phyloP scores from a whole-genome alignment of 2,797 vertebrate genomes.

The Trachurus trachurus region DNA sequence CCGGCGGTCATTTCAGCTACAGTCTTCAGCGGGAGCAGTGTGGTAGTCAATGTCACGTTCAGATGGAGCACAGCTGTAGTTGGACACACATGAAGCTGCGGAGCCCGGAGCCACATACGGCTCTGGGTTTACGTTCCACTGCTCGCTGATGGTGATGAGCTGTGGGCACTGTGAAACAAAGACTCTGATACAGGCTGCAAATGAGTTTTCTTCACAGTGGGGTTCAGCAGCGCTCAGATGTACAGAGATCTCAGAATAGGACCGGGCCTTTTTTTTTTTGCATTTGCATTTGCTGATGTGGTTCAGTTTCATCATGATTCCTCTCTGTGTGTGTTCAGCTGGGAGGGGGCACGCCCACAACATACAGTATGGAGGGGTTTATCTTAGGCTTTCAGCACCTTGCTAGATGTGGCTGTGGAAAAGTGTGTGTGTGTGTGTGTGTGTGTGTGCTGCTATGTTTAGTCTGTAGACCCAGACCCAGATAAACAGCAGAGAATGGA shows the following conservation, averaged over 20 bases:
- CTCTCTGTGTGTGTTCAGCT: background rate
- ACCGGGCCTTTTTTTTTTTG: background rate
- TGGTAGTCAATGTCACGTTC: background rate
- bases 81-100: background rate
- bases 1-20: background rate
- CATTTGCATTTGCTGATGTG: background rate
- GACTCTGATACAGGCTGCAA: background rate
- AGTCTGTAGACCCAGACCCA: background rate
- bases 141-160: background rate
- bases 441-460: background rate
- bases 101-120: background rate
- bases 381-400: background rate
- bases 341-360: background rate
- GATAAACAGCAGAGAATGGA: background rate
- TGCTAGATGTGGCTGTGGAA: background rate
- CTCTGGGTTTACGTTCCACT: background rate
- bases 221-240: background rate
- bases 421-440: background rate
- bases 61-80: background rate
- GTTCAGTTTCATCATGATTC: background rate
- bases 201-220: background rate
- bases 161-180: background rate
- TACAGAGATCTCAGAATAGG: background rate
- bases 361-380: background rate
- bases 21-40: background rate